Base-by-base conservation (phyloP, 2,888 invertebrate genomes). In the Tenthredo amoena region DNA sequence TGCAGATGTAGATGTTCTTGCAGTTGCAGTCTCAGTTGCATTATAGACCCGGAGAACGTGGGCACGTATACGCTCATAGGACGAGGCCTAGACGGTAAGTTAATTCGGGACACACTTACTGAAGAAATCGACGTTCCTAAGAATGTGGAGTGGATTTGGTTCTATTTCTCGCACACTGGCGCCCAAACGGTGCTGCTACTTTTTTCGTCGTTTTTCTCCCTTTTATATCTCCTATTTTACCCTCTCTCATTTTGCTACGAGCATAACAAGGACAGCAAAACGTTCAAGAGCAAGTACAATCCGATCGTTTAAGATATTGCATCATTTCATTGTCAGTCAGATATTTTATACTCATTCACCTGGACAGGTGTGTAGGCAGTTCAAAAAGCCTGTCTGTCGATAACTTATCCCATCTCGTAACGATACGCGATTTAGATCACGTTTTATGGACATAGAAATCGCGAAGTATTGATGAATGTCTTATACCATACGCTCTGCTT, bases 131-230 rank as follows among this genome's bases (percentile, higher is more conserved):
- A 79, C 87, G 88, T 88, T 88, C 87, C 89, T 89, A 88, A 89
- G 89, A 90, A 90, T 90, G 89, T 88, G 86, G 79, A 81, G 84
- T 85, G 86, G 89, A 88, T 88, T 89, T 86, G 88, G 88, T 90
- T 91, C 91, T 92, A 91, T 91, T 91, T 92, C 89, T 91, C 89
- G 89, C 87, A 86, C 86, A 86, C 87, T 89, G 89, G 88, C 90
- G 89, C 89, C 82, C 58, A 85, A 82, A 76, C 85, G 86, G 84
- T 74, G 26, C 79, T 15, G 43, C 40, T 71, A 21, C 58, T 77
- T 85, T 83, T 85, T 58, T 87, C 62, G 43, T 76, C 74, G 12
- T 81, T 58, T 81, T 81, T 40, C 62, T 62, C 62, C 58, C 21
- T 62, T 81, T 81, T 81, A 40, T 43, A 50, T 37, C 21, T 72